Base-by-base conservation (phyloP, 2,113 vertebrate species). In the Oncorhynchus kisutch region DNA sequence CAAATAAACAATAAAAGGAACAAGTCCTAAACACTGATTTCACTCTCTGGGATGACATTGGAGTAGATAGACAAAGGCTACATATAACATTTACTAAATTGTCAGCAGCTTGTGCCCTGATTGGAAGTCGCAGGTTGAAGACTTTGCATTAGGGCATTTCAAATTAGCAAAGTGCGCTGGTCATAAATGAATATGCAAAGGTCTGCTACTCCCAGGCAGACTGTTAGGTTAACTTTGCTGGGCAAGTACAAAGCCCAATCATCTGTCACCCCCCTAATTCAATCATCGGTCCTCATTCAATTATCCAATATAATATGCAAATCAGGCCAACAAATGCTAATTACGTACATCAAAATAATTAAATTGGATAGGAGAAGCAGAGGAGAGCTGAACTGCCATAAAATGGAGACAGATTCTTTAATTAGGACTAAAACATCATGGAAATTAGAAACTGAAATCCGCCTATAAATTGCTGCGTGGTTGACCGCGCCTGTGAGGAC, bases 241-340 rank as follows among this genome's bases (percentile, higher is more conserved):
- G 78, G 51, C 16, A 83, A 79, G 72, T 82, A 89, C 85, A 88
- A 89, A 88, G 88, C 85, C 73, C 72, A 93, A 91, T 90, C 82
- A 83, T 92, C 92, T 89, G 92, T 96, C 94, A 94, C 85, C 70
- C 3, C 54, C 82, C 84, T 94, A 96, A 95, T 95, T 96, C 92
- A 96, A 97, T 98, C 93, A 94, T 81, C 82, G 81, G 84, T 71
- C 83, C 85, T 87, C 89, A 94, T 95, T 95, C 90, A 94, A 94
- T 95, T 95, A 95, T 87, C 93, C 92, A 96, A 95, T 95, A 93
- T 94, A 96, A 95, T 94, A 97, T 96, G 96, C 89, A 96, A 96
- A 97, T 95, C 84, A 90, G 82, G 74, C 57, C 81, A 89, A 91
- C 87, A 90, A 90, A 94, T 93, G 91, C 92, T 94, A 95, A 97